A percentile compares a stretch with the other conserved stretches of the same genome.
phyloP scores from a whole-genome alignment of 2,113 vertebrate genomes.

The Psophia crepitans region DNA sequence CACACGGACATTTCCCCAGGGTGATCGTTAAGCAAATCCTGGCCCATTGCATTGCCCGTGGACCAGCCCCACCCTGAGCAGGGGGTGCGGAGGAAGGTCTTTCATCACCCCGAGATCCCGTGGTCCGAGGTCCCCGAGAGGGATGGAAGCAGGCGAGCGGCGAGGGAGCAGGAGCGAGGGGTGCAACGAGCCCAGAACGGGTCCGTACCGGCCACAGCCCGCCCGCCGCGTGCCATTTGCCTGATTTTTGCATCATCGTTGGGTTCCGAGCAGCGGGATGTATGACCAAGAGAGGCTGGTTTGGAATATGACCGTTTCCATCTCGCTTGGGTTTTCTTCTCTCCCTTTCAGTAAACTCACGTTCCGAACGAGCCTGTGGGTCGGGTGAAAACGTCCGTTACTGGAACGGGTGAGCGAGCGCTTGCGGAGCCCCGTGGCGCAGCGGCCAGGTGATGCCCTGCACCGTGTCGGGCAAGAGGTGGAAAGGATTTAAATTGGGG shows the following conservation, averaged over 20 bases:
- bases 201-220: neutral
- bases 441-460: too few species aligned
- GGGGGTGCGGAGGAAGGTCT: too few species aligned
- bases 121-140: fast-evolving
- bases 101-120: too few species aligned
- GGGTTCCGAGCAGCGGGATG: neutral
- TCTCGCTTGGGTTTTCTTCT: neutral
- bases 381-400: too few species aligned
- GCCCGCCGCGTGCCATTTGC: too few species aligned
- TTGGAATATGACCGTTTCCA: too few species aligned
- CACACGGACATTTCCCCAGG: neutral
- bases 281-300: fast-evolving
- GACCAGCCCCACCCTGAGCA: neutral
- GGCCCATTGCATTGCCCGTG: neutral
- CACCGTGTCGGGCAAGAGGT: too few species aligned
- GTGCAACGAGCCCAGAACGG: fast-evolving
- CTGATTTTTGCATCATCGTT: fast-evolving
- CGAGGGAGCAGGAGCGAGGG: neutral
- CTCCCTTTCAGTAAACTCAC: too few species aligned
- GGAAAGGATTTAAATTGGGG: too few species aligned
- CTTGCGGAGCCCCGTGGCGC: too few species aligned
- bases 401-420: too few species aligned
- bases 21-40: neutral
- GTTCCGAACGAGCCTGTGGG: too few species aligned
- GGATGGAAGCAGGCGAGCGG: neutral